Percentiles rank a stretch among this genome's conserved stretches.
These are phyloP conservation scores for Abrostola triplasia DNA, from an alignment of 2,888 invertebrate genomes.

Conservation along the genomic window DNA sequence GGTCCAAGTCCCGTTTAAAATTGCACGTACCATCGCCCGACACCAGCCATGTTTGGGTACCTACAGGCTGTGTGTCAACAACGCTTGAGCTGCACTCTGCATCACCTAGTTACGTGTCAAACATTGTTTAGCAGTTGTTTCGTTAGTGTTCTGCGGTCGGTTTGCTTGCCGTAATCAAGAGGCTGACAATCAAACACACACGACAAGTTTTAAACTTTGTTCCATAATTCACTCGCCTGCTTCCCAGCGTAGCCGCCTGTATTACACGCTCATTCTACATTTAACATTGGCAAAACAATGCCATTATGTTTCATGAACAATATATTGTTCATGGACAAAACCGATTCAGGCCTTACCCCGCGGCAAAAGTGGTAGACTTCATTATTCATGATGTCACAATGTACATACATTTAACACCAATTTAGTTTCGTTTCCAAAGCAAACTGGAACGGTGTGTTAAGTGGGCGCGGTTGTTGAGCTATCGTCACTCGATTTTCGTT, in stretches of 20 bases:
- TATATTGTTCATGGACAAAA: conserved; percentile 70
- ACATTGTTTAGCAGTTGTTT: conserved; percentile 81
- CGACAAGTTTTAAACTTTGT: conserved; percentile 54
- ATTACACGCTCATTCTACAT: conserved; percentile 56
- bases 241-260: conserved; percentile 43
- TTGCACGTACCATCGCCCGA: conserved; percentile 75
- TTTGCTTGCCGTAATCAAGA: conserved; percentile 69
- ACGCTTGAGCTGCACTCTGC: conserved; percentile 73
- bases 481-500: conserved; percentile 74
- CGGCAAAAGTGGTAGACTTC: conserved; percentile 62
- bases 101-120: conserved; percentile 81
- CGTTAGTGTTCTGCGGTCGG: conserved; percentile 71
- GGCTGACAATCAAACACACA: conserved; percentile 51
- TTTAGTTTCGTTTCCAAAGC: conserved; percentile 70
- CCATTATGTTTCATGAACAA: conserved; percentile 74
- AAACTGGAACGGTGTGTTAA: conserved; percentile 61
- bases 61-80: conserved; percentile 76
- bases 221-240: conserved; percentile 45
- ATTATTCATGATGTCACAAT: conserved; percentile 75
- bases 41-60: conserved; percentile 68
- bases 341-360: conserved; percentile 62
- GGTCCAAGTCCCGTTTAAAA: conserved; percentile 78
- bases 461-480: conserved; percentile 78
- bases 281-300: conserved; percentile 73
- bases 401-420: conserved; percentile 68